Conservation (phyloP, 2,888 invertebrate genomes). For the Ichneumoninae sp. region DNA sequence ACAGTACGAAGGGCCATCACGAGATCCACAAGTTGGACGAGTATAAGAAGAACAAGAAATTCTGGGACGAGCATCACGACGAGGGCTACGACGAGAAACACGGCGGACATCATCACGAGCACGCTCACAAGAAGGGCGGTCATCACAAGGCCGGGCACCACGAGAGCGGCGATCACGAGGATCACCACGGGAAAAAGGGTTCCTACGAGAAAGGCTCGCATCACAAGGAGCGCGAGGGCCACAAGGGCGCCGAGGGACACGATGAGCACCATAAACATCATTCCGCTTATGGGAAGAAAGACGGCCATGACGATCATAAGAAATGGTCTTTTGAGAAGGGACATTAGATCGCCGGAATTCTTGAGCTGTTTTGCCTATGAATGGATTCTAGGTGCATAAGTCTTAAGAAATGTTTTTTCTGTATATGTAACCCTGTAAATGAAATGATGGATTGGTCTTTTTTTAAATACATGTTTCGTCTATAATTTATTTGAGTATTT, state of each 20-base stretch:
- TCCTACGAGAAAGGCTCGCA: constrained; percentile 88
- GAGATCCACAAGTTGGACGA: constrained; percentile 89
- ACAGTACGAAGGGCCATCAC: constrained; percentile 93
- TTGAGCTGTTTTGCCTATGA: not conserved
- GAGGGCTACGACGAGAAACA: constrained; percentile 92
- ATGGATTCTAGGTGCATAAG: not conserved
- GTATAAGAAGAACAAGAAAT: constrained; percentile 91
- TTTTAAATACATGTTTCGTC: not conserved
- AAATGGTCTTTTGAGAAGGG: constrained; percentile 80
- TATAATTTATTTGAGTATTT: not conserved
- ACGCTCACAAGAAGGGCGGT: constrained; percentile 88
- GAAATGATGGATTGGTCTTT: not conserved
- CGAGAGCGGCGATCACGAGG: constrained; percentile 87
- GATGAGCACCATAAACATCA: constrained; percentile 87
- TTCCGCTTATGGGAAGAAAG: constrained; percentile 87
- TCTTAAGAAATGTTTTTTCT: not conserved
- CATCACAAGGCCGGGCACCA: constrained; percentile 88
- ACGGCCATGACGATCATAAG: constrained; percentile 86
- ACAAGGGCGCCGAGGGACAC: constrained; percentile 87
- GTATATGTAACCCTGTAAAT: not conserved
- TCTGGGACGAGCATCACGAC: constrained; percentile 88
- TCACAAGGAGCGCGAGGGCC: constrained; percentile 88
- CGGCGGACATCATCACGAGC: constrained; percentile 89
- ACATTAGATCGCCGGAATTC: constrained; percentile 75
- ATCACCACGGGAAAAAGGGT: constrained; percentile 91